Conservation (phyloP, 2,797 vertebrate species). For the Falco naumanni region DNA sequence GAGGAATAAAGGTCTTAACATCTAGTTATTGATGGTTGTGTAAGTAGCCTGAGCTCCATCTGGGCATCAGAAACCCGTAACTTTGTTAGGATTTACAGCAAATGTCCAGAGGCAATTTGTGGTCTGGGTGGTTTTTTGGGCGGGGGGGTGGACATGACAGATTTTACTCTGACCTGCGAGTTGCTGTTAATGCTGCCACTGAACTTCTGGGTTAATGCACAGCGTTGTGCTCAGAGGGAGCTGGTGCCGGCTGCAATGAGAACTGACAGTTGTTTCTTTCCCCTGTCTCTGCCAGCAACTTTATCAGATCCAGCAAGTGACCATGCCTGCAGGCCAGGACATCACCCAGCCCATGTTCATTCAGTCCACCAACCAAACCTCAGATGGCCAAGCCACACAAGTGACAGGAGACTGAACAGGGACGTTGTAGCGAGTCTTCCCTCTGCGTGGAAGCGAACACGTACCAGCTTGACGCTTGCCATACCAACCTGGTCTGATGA, state of each 20-base stretch:
- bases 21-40: rapidly evolving
- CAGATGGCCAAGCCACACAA: conserved; percentile 85
- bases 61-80: not conserved
- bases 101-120: rapidly evolving
- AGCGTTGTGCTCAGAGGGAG: not conserved
- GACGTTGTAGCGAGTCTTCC: rapidly evolving
- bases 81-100: not conserved
- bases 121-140: too few relatives aligned
- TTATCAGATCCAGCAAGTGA: conserved; percentile 99
- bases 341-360: conserved; percentile 98
- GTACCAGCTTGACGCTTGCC: not conserved
- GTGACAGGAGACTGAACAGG: conserved; percentile 90
- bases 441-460: not conserved
- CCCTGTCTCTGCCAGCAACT: conserved; percentile 84
- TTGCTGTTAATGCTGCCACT: not conserved
- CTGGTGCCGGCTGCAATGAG: not conserved
- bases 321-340: conserved; percentile 97
- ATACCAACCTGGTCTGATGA: not conserved
- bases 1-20: not conserved
- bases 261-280: not conserved
- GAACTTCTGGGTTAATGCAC: not conserved
- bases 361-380: conserved; percentile 92
- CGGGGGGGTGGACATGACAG: too few relatives aligned
- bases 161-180: not conserved
- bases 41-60: rapidly evolving